A percentile compares a stretch with the other conserved stretches of the same genome.
These are phyloP conservation scores for Eudyptes chrysolophus DNA, from an alignment of 2,113 vertebrate species.

Conservation along the genomic window DNA sequence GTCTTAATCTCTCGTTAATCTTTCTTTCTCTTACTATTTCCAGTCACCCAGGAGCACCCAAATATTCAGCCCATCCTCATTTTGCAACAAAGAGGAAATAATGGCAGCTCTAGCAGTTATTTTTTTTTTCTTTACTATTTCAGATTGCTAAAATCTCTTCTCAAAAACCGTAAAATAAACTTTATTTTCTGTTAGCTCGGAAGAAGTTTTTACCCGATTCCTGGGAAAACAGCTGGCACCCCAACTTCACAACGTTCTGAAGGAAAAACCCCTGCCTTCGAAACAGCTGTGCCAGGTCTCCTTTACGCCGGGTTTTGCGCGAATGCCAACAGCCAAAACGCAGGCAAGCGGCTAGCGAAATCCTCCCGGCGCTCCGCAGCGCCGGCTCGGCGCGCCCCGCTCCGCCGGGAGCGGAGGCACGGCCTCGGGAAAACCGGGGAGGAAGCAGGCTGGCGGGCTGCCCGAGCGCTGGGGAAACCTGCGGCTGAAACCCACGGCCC, in stretches of 20 bases:
- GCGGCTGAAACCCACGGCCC: rapidly evolving
- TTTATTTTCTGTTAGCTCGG: rapidly evolving
- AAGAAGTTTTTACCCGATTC: background rate
- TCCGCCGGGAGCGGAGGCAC: rapidly evolving
- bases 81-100: background rate
- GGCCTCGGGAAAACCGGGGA: rapidly evolving
- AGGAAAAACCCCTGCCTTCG: background rate
- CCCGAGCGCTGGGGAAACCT: rapidly evolving
- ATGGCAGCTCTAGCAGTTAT: background rate
- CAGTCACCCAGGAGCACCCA: background rate
- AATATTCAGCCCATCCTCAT: background rate
- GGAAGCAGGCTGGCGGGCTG: rapidly evolving
- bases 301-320: rapidly evolving
- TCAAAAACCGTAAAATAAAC: background rate
- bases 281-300: rapidly evolving
- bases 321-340: too few species aligned
- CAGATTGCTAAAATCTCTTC: background rate
- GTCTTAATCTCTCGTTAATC: background rate
- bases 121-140: background rate
- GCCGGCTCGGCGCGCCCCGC: background rate
- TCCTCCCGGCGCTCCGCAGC: rapidly evolving
- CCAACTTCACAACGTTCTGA: rapidly evolving
- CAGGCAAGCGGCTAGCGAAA: too few species aligned
- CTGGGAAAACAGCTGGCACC: background rate
- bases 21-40: background rate